These are phyloP conservation scores for Aphidius gifuensis DNA, from an alignment of 1,140 invertebrate genomes.

Conservation along the genomic window DNA sequence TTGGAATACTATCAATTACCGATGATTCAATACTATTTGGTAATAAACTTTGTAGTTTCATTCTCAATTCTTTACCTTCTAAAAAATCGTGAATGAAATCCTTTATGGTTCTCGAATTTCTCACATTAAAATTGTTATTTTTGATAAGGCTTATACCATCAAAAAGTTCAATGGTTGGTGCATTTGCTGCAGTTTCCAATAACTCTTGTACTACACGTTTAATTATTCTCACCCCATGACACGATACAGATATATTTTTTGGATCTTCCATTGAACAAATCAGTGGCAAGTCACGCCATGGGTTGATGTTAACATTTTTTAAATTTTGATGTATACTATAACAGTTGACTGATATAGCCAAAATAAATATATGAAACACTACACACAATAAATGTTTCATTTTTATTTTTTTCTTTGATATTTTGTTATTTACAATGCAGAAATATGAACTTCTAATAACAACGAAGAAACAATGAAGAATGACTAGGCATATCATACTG, in stretches of 20 bases:
- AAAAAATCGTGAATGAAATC: conserved; percentile 64
- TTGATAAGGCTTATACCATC: conserved; percentile 64
- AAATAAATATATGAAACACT: conserved; percentile 3
- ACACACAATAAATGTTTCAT: background rate
- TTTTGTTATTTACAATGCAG: no score
- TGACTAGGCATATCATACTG: background rate
- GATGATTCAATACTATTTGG: conserved; percentile 42
- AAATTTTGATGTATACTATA: background rate
- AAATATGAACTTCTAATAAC: background rate
- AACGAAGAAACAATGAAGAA: conserved; percentile 17
- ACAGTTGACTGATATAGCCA: background rate
- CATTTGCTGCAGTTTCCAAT: conserved; percentile 42
- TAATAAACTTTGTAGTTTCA: conserved; percentile 64
- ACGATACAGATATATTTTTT: conserved; percentile 50
- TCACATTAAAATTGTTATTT: conserved; percentile 34
- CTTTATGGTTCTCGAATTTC: conserved; percentile 52
- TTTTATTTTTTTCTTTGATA: no score
- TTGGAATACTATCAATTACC: conserved; percentile 37
- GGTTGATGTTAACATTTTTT: conserved; percentile 17
- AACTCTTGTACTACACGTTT: conserved; percentile 52
- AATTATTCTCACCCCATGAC: conserved; percentile 54
- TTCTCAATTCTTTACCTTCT: conserved; percentile 66
- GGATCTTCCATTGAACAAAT: conserved; percentile 39
- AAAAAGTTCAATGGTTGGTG: conserved; percentile 55
- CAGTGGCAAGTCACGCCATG: conserved; percentile 41